Conservation (phyloP, 2,888 invertebrate genomes). For the Oligia fasciuncula region DNA sequence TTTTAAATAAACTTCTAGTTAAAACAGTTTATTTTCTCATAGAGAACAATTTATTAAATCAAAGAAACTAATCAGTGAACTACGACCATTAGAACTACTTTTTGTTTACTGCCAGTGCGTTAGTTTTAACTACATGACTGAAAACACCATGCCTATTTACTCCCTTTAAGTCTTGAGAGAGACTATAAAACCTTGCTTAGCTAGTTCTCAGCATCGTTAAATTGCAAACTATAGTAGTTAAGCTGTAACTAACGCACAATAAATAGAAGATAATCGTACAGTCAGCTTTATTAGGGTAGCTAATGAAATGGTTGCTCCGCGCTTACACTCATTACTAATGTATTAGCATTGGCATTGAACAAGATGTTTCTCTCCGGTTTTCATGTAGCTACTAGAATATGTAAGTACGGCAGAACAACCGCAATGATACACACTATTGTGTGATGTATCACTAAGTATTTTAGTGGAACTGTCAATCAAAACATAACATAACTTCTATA, state of each 20-base stretch:
- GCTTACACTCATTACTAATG: conserved; percentile 52
- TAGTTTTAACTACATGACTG: background rate
- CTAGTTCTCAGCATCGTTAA: background rate
- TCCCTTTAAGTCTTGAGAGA: background rate
- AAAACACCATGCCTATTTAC: background rate
- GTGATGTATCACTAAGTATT: conserved; percentile 6
- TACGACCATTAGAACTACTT: too few species aligned
- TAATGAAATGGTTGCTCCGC: conserved; percentile 53
- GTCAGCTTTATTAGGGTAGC: conserved; percentile 49
- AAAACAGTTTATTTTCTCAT: too few species aligned
- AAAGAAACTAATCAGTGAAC: too few species aligned
- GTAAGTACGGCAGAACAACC: conserved; percentile 40
- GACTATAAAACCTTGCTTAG: background rate
- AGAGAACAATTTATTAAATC: too few species aligned
- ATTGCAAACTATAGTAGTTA: conserved; percentile 24
- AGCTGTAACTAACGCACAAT: conserved; percentile 38
- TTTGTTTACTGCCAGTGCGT: too few species aligned
- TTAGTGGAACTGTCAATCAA: conserved; percentile 13
- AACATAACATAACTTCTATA: conserved; percentile 2
- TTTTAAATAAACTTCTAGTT: too few species aligned
- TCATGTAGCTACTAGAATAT: conserved; percentile 50
- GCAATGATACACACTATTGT: conserved; percentile 32
- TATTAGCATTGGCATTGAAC: conserved; percentile 50
- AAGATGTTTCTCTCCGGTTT: conserved; percentile 51
- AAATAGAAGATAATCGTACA: conserved; percentile 48